Evolutionary conservation across 2,113 vertebrate species (phyloP), one percentile per base, ranked within the genome.

Genomic region (Pongo abelii): DNA sequence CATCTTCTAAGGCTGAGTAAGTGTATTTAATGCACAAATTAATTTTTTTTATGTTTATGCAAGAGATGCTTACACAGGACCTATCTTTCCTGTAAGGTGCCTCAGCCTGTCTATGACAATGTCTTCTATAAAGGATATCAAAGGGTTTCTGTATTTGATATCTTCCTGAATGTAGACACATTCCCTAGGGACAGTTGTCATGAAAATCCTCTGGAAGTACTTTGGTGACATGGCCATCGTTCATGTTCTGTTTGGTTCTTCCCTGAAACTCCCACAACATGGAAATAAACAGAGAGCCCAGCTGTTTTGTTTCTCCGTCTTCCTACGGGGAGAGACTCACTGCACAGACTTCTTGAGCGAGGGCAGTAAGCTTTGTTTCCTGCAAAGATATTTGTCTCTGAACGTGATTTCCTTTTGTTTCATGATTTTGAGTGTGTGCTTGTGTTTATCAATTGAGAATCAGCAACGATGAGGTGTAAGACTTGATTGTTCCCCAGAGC

Each of bases 301-400:
- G 80, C 70, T 96, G 59, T 88, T 93, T 89, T n/a, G 52, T 94
- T 35, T 97, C 89, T 61, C 48, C 2, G 3, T 70, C 50, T 88
- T 90, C 77, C 84, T 93, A 3, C 23, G 48, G 64, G 74, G 72
- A 95, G 70, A 22, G 35, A 18, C 59, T 50, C 46, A 11, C 57
- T 43, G 89, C 61, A 20, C 50, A 87, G 43, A n/a, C 32, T 52
- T 77, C 86, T 40, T 2, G 32, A 89, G 48, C 8, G 0, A 89
- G 78, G 57, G 40, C 40, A 64, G 2, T 16, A 13, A 46, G 64
- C 75, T 81, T 43, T 55, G 46, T 61, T 22, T 52, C 17, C 46
- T 46, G 67, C 32, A 55, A 20, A 79, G 69, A 20, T 22, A 96
- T 64, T 18, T 4, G 38, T 79, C 61, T 92, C 57, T 55, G 72